phyloP scores from a whole-genome alignment of 2,113 vertebrate species.

The Fregata magnificens region DNA sequence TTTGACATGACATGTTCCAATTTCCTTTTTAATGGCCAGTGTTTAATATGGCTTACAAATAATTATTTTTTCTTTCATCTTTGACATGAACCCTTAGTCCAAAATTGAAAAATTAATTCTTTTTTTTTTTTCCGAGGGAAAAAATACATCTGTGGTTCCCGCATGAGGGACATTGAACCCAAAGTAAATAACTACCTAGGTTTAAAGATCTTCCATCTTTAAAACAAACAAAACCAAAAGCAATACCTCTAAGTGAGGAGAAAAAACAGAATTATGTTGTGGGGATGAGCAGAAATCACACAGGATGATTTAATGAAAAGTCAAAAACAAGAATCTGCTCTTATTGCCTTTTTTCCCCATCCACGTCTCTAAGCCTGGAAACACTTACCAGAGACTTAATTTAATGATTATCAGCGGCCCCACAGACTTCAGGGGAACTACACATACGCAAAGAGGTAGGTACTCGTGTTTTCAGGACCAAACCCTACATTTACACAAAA shows the following conservation, averaged over 20 bases:
- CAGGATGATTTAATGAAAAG: constrained; percentile 13
- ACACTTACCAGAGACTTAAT: constrained; percentile 7
- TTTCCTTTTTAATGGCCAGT: constrained; percentile 67
- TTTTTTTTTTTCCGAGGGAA: neutral
- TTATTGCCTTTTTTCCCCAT: neutral
- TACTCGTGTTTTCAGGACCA: neutral
- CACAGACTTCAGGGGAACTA: neutral
- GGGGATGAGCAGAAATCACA: constrained; percentile 11
- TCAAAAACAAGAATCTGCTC: neutral
- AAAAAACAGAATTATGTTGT: neutral
- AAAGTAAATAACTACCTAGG: constrained; percentile 46
- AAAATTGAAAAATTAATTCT: constrained; percentile 42
- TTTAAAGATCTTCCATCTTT: constrained; percentile 56
- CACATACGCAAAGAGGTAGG: neutral
- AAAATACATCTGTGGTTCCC: constrained; percentile 16
- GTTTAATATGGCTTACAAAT: constrained; percentile 65
- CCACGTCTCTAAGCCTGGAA: neutral
- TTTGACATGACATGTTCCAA: constrained; percentile 48
- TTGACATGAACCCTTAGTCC: constrained; percentile 37
- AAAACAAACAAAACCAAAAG: constrained; percentile 28
- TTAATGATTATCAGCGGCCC: neutral
- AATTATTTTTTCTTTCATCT: constrained; percentile 69
- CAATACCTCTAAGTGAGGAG: constrained; percentile 27
- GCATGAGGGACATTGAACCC: constrained; percentile 20
- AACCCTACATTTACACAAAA: neutral